These are phyloP conservation scores for Colletes collaris DNA, from an alignment of 2,888 invertebrate genomes.

Conservation along the genomic window DNA sequence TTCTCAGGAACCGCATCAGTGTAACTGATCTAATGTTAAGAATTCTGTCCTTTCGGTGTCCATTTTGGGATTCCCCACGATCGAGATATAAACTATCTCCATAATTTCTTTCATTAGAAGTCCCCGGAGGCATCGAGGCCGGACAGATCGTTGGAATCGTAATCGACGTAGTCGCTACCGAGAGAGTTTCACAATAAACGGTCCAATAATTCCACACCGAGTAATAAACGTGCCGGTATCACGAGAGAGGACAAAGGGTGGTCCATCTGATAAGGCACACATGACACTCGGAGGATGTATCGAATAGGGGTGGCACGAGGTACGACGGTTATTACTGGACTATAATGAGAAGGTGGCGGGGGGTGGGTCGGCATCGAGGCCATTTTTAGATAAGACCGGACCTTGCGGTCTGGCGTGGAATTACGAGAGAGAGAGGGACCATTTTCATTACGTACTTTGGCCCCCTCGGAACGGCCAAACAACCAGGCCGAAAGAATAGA, in stretches of 20 bases:
- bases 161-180: not conserved
- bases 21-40: no score
- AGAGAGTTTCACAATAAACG: slow-evolving; percentile 16
- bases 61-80: no score
- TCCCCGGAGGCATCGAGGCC: not conserved
- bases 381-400: slow-evolving; percentile 75
- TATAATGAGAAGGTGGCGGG: slow-evolving; percentile 74
- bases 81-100: slow-evolving; percentile 14
- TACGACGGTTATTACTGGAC: slow-evolving; percentile 74
- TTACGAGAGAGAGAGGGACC: slow-evolving; percentile 72
- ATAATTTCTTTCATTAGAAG: slow-evolving; percentile 10
- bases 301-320: slow-evolving; percentile 44
- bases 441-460: slow-evolving; percentile 77
- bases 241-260: slow-evolving; percentile 24
- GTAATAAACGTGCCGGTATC: slow-evolving; percentile 39
- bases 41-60: no score
- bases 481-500: slow-evolving; percentile 22
- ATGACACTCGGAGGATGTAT: slow-evolving; percentile 39
- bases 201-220: slow-evolving; percentile 35
- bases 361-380: slow-evolving; percentile 55
- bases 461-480: slow-evolving; percentile 50
- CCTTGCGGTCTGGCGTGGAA: slow-evolving; percentile 75
- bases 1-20: no score
- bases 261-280: slow-evolving; percentile 47
- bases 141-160: slow-evolving; percentile 5